Percentiles rank a stretch among this genome's conserved stretches.
Conservation (phyloP, 2,113 vertebrate genomes). For the Nanorana parkeri region DNA sequence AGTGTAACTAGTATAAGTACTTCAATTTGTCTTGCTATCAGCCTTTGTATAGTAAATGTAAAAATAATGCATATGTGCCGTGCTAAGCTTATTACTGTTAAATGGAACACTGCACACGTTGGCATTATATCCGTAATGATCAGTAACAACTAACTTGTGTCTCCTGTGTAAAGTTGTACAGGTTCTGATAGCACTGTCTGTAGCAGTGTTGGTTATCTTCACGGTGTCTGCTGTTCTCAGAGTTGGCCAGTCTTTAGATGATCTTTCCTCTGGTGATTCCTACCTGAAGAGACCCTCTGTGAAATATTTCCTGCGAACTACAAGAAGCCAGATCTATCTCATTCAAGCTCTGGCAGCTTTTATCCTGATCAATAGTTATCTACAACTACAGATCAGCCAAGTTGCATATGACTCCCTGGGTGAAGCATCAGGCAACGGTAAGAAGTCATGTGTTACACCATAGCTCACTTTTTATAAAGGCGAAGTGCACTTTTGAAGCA, state of each 20-base stretch:
- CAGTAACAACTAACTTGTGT: background rate
- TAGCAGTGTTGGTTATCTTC: conserved; percentile 31
- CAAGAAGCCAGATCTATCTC: conserved; percentile 30
- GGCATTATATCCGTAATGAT: background rate
- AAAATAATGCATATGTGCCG: too few relatives aligned
- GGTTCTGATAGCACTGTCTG: conserved; percentile 13
- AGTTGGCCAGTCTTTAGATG: background rate
- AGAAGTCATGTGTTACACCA: background rate
- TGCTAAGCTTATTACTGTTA: too few relatives aligned
- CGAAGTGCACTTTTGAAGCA: too few relatives aligned
- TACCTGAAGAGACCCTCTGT: background rate
- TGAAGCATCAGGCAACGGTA: conserved; percentile 21
- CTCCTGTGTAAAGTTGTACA: conserved; percentile 7
- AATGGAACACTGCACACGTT: background rate
- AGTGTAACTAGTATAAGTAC: too few relatives aligned
- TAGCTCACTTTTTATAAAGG: background rate
- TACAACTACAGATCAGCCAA: conserved; percentile 5
- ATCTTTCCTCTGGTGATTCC: background rate
- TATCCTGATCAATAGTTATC: conserved; percentile 34
- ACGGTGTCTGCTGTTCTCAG: conserved; percentile 4
- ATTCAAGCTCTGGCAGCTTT: conserved; percentile 48
- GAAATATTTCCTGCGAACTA: background rate
- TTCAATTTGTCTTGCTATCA: too few relatives aligned
- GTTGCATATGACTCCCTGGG: background rate
- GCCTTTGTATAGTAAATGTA: too few relatives aligned